A percentile compares a stretch with the other conserved stretches of the same genome.
These are phyloP conservation scores for Sapayoa aenigma DNA, from an alignment of 2,113 vertebrate species.

Conservation along the genomic window DNA sequence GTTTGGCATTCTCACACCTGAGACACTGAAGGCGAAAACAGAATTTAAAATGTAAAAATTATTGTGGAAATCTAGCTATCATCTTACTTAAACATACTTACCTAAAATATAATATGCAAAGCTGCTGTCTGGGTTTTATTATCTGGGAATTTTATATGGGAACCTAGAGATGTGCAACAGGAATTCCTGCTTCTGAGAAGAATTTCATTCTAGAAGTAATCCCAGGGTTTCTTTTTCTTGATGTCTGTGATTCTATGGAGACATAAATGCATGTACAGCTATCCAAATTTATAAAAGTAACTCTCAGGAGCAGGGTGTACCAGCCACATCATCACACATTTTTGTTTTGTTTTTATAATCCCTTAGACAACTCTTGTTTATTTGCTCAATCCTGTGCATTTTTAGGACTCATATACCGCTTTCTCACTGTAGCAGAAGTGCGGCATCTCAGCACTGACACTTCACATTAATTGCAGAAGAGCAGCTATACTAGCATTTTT, in stretches of 20 bases:
- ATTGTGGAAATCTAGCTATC: neutral
- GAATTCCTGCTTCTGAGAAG: neutral
- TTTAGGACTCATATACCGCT: neutral
- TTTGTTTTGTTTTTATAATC: neutral
- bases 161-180: neutral
- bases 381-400: neutral
- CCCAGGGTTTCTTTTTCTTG: neutral
- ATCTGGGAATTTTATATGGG: neutral
- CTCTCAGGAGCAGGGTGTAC: neutral
- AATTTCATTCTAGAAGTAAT: neutral
- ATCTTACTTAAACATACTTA: neutral
- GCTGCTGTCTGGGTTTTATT: neutral
- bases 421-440: neutral
- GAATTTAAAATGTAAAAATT: neutral
- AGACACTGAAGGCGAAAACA: neutral
- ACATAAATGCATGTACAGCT: neutral
- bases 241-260: neutral
- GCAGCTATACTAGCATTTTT: neutral
- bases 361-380: neutral
- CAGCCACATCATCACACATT: neutral
- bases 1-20: neutral
- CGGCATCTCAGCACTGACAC: neutral
- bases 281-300: neutral
- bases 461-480: neutral
- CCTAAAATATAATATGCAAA: neutral